Evolutionary conservation across 2,888 invertebrate species (phyloP), one percentile per base, ranked within the genome.

Genomic region (Abrostola tripartita): DNA sequence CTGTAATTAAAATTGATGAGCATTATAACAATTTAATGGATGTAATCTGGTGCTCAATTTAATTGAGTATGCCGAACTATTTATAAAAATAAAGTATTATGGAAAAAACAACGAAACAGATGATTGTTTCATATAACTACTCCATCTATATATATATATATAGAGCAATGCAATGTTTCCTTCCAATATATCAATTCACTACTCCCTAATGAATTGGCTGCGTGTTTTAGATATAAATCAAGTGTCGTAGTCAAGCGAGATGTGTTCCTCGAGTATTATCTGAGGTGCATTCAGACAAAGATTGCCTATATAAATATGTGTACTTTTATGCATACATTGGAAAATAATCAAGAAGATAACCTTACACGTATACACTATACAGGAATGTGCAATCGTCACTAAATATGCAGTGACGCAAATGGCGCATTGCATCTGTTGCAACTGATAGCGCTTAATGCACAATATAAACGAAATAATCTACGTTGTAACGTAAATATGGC

Each of bases 401-500:
- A 52, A 57, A 52, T 47, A 47, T 57, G 62, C 54, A 54, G 55
- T 68, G 61, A 60, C 55, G 65, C 54, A 68, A 65, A 64, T 47
- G 52, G 55, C 38, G 71, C 44, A 47, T 53, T 14, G 51, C 61
- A 67, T 69, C 55, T 63, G 61, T 73, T 60, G 61, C 61, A 62
- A 65, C 51, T 65, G 67, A 65, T 65, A 77, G 51, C 14, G 62
- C 59, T 65, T 59, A 73, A 67, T 61, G 52, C 50, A 60, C 54
- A 58, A 64, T 65, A 64, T 60, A 65, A 74, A 77, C 66, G 65
- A 76, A 74, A 76, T 68, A 71, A 78, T 69, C 67, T 59, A 50
- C 65, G 63, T 64, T 70, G 53, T 58, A 72, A 74, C 81, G 81
- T 83, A 86, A 86, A 83, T 78, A 83, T 87, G 80, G 84, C 86